Base-by-base conservation (phyloP, 2,113 vertebrate species). In the Spermophilus dauricus region DNA sequence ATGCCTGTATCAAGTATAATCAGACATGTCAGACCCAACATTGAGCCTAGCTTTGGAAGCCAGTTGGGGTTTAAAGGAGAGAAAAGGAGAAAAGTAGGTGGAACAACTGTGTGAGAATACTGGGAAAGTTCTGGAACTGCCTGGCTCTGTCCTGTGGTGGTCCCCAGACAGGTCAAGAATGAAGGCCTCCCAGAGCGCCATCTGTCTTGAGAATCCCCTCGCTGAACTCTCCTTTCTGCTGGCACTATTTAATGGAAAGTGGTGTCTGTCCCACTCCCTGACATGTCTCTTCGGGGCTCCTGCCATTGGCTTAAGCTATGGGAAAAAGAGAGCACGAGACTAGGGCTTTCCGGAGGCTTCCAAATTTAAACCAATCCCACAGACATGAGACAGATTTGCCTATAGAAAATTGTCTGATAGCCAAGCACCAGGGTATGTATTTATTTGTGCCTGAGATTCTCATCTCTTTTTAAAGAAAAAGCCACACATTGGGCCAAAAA, bases 401-500 rank as follows among this genome's bases (percentile, higher is more conserved):
- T 83, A 45, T 69, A 61, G 85, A 91, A 80, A 81, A 51, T 4
- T 65, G 70, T 28, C 17, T 32, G 14, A 69, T 24, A 81, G 93
- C 83, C 84, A 95, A 85, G 42, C 8, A 18, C 89, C 37, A 2
- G 77, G 20, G 69, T 86, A 81, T 95, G 75, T 94, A 92, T 89
- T 95, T 93, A 96, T 95, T 92, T 90, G 88, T n/a, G 92, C 76
- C 76, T 65, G 76, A 95, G 93, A 82, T n/a, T 76, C 70, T 94
- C 75, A 73, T 95, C 70, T 86, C 91, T 94, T 92, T 96, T 93
- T 77, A 85, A 95, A 96, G 88, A 96, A 96, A 90, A 94, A 94
- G 73, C 37, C 95, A 80, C 78, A 80, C 76, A 34, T 86, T 95
- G 81, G 80, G 92, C 75, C 81, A 39, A 53, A 94, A 89, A 73